Base-by-base conservation (phyloP, 2,888 invertebrate species). In the Cinara cedri region DNA sequence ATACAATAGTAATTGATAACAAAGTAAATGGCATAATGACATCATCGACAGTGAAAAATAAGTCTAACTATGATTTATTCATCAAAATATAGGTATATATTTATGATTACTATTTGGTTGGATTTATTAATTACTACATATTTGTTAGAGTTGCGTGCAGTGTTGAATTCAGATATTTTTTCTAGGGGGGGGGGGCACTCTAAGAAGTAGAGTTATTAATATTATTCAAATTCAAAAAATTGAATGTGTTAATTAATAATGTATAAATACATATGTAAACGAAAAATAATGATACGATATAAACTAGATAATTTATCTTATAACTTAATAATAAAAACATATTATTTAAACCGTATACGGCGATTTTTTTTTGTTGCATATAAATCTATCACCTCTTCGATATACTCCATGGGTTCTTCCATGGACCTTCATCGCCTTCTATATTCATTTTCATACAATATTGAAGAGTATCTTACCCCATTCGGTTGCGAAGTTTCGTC, bases 401-500 rank as follows among this genome's bases (percentile, higher is more conserved):
- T 14, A 19, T 19, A 65, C 14, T 65, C 65, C 44, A 46, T 65
- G 44, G 42, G 19, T 13, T n/a, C n/a, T n/a, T n/a, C n/a, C n/a
- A n/a, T n/a, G 44, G 46, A 46, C 46, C 46, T 66, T 49, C 46
- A 66, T 66, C 46, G 46, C 21, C 46, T 66, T 66, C 66, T 66
- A 66, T 49, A 24, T 16, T 66, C 26, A 9, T 49, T 66, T 66
- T 66, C 66, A 49, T 66, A 66, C 49, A 19, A 24, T 66, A 46
- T 24, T 46, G 46, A 44, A 66, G 66, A 49, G 66, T 66, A 66
- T 66, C 66, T 66, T 16, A 24, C 16, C 66, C 66, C 49, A 66
- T 66, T 66, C 66, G 66, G 66, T 26, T 49, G 66, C 49, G 66
- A 66, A 66, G 66, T 4, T 49, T 65, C n/a, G 63, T 65, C 44